Evolutionary conservation across 2,113 vertebrate species (phyloP), one percentile per base, ranked within the genome.

Genomic region (Cavia porcellus): DNA sequence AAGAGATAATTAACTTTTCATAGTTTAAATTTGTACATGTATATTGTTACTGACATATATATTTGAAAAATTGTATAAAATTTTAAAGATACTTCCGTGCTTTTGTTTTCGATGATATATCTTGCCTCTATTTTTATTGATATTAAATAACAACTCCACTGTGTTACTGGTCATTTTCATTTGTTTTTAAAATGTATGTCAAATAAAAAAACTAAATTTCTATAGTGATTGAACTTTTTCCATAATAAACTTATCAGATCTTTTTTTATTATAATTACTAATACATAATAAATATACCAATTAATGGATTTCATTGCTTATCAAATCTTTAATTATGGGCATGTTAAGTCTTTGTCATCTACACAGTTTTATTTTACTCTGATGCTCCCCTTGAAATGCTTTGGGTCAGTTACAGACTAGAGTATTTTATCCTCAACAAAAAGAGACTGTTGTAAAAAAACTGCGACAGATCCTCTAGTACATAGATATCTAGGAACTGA

Each of bases 171-270:
- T 75, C 28, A 92, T 12, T 66, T 82, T 94, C 35, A 81, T 50
- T 82, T 80, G 64, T 80, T 86, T 85, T 83, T 6, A 25, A 82
- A 96, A 92, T 75, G 20, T 52, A 45, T 52, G 11, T 38, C 62
- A 75, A 47, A 47, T n/a, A 50, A 86, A 90, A 35, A 50, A 92
- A 86, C 22, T 22, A 89, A 45, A 94, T 93, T 94, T 90, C n/a
- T 50, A 87, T 19, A 30, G 62, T 9, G 8, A 59, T n/a, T 89
- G 25, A 17, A 92, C 70, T 62, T 55, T 83, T 89, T 90, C 72
- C 42, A 15, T 59, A 84, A 83, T 50, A 64, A 72, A 64, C 12
- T 89, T 47, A 92, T 38, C 32, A 92, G 30, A 35, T 74, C 22
- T 32, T 80, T 90, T 47, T 47, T 47, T 38, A 22, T 72, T 45